These are phyloP conservation scores for Crypturellus undulatus DNA, from an alignment of 2,113 vertebrate species.

Conservation along the genomic window DNA sequence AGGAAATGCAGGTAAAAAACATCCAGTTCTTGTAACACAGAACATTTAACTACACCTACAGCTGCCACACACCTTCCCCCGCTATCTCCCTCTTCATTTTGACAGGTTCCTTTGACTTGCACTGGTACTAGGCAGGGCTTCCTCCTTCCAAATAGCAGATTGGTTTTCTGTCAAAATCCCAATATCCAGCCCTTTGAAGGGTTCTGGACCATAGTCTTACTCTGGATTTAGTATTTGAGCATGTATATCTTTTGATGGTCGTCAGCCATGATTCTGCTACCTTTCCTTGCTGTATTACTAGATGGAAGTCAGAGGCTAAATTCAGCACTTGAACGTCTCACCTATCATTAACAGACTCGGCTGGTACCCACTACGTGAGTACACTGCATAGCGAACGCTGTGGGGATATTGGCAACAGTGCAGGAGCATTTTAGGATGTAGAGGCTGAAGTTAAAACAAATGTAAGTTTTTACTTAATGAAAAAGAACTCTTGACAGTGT, in stretches of 20 bases:
- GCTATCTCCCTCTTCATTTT: neutral
- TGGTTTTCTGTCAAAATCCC: neutral
- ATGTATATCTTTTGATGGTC: neutral
- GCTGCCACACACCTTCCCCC: neutral
- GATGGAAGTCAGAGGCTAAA: neutral
- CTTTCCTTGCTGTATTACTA: neutral
- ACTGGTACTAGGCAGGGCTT: neutral
- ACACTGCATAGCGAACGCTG: neutral
- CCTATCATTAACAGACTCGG: neutral
- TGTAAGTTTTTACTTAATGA: neutral
- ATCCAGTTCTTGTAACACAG: neutral
- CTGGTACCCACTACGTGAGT: neutral
- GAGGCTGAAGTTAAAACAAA: neutral
- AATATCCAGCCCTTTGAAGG: neutral
- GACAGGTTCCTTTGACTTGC: neutral
- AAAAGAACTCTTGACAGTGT: neutral
- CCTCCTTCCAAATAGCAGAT: neutral
- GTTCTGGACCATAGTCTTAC: neutral
- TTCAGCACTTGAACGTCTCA: neutral
- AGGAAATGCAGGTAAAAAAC: neutral
- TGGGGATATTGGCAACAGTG: neutral
- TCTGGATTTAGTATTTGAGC: neutral
- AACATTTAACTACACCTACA: rapidly evolving
- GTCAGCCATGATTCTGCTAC: neutral
- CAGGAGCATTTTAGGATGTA: neutral